A percentile compares a stretch with the other conserved stretches of the same genome.
These are phyloP conservation scores for Trichomycterus rosablanca DNA, from an alignment of 2,113 vertebrate species.

Conservation along the genomic window DNA sequence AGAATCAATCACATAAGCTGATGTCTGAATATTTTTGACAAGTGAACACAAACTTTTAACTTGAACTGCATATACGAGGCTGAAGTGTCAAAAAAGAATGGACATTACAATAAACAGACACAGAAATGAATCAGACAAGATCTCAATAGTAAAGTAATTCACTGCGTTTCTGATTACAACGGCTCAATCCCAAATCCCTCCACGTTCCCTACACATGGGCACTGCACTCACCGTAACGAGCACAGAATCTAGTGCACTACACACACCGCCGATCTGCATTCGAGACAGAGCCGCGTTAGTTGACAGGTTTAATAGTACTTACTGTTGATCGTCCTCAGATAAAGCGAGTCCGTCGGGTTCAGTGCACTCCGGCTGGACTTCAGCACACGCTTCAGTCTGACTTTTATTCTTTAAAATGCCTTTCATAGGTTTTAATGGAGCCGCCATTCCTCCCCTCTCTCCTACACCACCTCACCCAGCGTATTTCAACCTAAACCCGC, in stretches of 20 bases:
- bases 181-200: background rate
- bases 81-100: too few species aligned
- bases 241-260: background rate
- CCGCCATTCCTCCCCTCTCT: conserved; percentile 70
- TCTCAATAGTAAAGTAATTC: too few species aligned
- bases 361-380: conserved; percentile 48
- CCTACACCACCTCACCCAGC: conserved; percentile 9
- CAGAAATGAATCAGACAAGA: too few species aligned
- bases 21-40: too few species aligned
- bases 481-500: background rate
- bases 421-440: conserved; percentile 70
- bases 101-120: too few species aligned
- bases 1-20: too few species aligned
- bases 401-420: conserved; percentile 75
- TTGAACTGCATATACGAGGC: too few species aligned
- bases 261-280: background rate
- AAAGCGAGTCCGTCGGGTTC: conserved; percentile 52
- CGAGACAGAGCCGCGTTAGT: conserved; percentile 32
- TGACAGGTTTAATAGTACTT: conserved; percentile 51
- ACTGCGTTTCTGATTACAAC: background rate
- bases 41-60: too few species aligned
- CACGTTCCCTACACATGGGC: background rate
- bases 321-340: conserved; percentile 69
- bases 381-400: conserved; percentile 47
- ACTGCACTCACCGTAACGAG: background rate